Percentiles rank a stretch among this genome's conserved stretches.
Evolutionary conservation across 2,888 invertebrate species (phyloP).

Genomic region (Fragum whitleyi): DNA sequence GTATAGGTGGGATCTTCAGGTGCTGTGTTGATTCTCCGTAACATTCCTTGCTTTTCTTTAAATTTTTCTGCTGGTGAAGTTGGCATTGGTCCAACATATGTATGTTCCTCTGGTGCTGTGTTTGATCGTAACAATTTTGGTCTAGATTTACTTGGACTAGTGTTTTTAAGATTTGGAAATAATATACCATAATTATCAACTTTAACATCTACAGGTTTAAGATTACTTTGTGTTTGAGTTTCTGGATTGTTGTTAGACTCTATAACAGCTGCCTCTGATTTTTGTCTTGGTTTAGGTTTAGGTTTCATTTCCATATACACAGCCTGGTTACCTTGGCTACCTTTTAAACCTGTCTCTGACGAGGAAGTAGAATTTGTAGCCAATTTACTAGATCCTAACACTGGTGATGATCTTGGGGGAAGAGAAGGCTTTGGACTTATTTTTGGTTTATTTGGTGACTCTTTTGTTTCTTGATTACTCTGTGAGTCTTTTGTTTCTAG

Average conservation of each 20-base stretch:
- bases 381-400: neutral
- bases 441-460: neutral
- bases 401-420: conserved; percentile 28
- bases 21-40: conserved; percentile 43
- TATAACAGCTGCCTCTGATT: neutral
- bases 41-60: conserved; percentile 50
- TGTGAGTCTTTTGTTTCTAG: conserved; percentile 6
- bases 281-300: conserved; percentile 20
- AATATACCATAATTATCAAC: conserved; percentile 58
- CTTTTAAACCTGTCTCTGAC: neutral
- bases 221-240: neutral
- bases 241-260: neutral
- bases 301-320: conserved; percentile 57
- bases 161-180: conserved; percentile 57
- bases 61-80: conserved; percentile 40
- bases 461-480: too few relatives aligned
- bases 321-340: conserved; percentile 36
- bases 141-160: conserved; percentile 21
- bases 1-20: conserved; percentile 53
- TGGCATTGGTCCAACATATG: conserved; percentile 53
- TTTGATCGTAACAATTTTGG: conserved; percentile 49
- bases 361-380: neutral
- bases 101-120: conserved; percentile 51
- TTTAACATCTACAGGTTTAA: conserved; percentile 30
- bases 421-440: conserved; percentile 41